Evolutionary conservation across 2,113 vertebrate species (phyloP), one percentile per base, ranked within the genome.

Genomic region (Aptenodytes patagonicus): DNA sequence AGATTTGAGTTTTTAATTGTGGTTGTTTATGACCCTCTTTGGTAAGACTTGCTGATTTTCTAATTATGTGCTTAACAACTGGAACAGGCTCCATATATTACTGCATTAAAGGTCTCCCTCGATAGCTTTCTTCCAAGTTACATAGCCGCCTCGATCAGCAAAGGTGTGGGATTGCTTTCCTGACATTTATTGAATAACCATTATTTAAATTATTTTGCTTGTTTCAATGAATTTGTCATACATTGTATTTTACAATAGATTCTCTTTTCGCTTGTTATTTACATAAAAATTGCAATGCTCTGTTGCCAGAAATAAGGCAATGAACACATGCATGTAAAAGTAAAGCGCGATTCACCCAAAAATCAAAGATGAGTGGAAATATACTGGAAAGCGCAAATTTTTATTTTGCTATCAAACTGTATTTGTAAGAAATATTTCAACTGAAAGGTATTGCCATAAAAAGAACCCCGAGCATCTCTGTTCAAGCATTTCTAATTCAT

Each of bases 141-240:
- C 65, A 52, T 5, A 75, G 65, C 91, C 92, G 79, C 29, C 65
- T 95, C 42, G 2, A 80, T 91, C 87, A 94, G 72, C 17, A 4
- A 91, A 97, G 81, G 51, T 76, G 78, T 71, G 62, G 75, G 71
- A 93, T 55, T 88, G 91, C 34, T 88, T 95, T 96, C 68, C 40
- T 91, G 94, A 85, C 80, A 86, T 83, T 95, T 94, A 95, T 64
- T 95, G 78, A 84, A 85, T 49, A 87, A 84, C 65, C 77, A 85
- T 90, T 96, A 97, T 92, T 90, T 72, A 83, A 95, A 94, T 93
- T 64, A 85, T 87, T 91, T 93, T 94, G 21, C 68, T 93, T 96
- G 75, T 85, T 83, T 96, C 66, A 91, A 84, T 93, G 61, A 83
- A 62, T 85, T 92, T 93, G 55, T 94, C 70, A 80, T 94, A 88